Percentiles rank a stretch among this genome's conserved stretches.
Evolutionary conservation across 2,888 invertebrate genomes (phyloP).

Genomic region (Timandra comae): DNA sequence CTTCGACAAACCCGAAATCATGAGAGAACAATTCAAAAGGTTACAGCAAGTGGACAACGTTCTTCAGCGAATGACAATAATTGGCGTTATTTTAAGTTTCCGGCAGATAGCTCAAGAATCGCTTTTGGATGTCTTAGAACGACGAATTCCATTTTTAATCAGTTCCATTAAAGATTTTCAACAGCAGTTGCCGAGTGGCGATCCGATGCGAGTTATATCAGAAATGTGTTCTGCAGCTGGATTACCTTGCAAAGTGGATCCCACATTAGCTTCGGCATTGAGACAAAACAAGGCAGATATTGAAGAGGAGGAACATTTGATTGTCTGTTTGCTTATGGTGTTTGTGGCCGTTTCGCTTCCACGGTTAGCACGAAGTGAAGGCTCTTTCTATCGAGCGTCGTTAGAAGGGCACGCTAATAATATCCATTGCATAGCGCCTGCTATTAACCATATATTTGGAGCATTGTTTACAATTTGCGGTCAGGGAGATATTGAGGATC

Average conservation of each 20-base stretch:
- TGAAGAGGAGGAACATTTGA: conserved; percentile 94
- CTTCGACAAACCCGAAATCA: conserved; percentile 98
- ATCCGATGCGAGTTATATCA: conserved; percentile 92
- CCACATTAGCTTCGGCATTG: conserved; percentile 92
- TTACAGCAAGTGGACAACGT: conserved; percentile 96
- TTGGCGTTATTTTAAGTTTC: conserved; percentile 98
- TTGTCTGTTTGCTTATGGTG: conserved; percentile 97
- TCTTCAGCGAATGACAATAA: conserved; percentile 96
- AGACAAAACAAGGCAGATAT: conserved; percentile 91
- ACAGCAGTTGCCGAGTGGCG: conserved; percentile 92
- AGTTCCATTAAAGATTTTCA: conserved; percentile 96
- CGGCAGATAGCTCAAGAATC: conserved; percentile 96
- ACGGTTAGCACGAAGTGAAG: conserved; percentile 92
- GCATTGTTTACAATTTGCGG: conserved; percentile 97
- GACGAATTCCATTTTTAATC: conserved; percentile 96
- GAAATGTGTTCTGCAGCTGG: conserved; percentile 99
- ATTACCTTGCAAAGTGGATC: conserved; percentile 94
- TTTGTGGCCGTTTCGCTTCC: conserved; percentile 99
- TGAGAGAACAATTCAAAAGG: conserved; percentile 96
- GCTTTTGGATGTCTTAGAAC: conserved; percentile 92
- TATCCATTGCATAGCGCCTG: conserved; percentile 98
- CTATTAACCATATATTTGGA: conserved; percentile 96
- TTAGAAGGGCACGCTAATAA: conserved; percentile 98
- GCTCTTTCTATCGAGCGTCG: conserved; percentile 91
- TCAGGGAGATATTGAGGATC: conserved; percentile 96